Evolutionary conservation across 2,888 invertebrate genomes (phyloP).

Genomic region (Cremastinae sp.): DNA sequence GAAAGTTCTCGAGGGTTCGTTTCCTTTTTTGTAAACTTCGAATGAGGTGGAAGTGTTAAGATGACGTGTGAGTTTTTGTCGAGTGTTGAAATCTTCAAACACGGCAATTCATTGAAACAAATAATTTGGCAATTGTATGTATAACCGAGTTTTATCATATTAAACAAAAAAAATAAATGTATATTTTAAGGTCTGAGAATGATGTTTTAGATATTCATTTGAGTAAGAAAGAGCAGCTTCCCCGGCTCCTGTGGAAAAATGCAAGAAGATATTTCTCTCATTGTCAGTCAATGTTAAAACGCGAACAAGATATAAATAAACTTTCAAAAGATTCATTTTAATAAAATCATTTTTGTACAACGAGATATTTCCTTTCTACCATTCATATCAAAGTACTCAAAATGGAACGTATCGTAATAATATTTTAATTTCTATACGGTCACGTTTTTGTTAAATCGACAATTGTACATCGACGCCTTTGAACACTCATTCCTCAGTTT

Average conservation of each 20-base stretch:
- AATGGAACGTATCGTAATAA: slow-evolving; percentile 58
- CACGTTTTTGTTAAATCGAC: slow-evolving; percentile 35
- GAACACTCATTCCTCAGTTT: slow-evolving; percentile 12
- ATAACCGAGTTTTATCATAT: slow-evolving; percentile 42
- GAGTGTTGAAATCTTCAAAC: slow-evolving; percentile 31
- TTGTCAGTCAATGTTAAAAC: not conserved
- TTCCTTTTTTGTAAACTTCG: slow-evolving; percentile 9
- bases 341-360: slow-evolving; percentile 71
- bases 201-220: not conserved
- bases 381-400: slow-evolving; percentile 63
- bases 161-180: slow-evolving; percentile 50
- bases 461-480: slow-evolving; percentile 10
- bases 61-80: slow-evolving; percentile 5
- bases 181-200: slow-evolving; percentile 51
- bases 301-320: slow-evolving; percentile 55
- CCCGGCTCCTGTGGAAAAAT: not conserved
- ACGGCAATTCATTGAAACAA: slow-evolving; percentile 34
- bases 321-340: slow-evolving; percentile 71
- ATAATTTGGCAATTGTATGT: slow-evolving; percentile 45
- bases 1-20: slow-evolving; percentile 9
- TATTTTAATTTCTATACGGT: slow-evolving; percentile 50
- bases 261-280: not conserved
- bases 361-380: slow-evolving; percentile 65
- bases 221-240: not conserved
- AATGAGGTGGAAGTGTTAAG: slow-evolving; percentile 30